Evolutionary conservation across 2,797 vertebrate species (phyloP).

Genomic region (Distichodus sexfasciatus): DNA sequence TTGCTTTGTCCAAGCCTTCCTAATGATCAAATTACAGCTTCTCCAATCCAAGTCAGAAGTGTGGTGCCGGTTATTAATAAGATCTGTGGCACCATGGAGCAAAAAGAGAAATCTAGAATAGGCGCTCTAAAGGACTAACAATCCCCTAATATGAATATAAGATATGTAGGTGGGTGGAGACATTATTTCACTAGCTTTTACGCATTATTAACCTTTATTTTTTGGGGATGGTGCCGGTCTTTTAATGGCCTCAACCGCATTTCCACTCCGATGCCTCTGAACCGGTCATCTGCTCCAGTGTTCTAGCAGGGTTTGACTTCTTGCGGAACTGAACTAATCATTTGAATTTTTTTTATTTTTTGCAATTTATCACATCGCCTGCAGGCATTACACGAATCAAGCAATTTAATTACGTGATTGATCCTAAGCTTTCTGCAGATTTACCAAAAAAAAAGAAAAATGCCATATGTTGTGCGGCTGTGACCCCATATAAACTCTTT

Average conservation of each 20-base stretch:
- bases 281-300: background rate
- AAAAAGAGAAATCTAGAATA: too few relatives aligned
- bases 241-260: background rate
- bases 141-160: too few relatives aligned
- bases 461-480: background rate
- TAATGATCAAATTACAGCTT: conserved; percentile 39
- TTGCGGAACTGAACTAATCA: background rate
- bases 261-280: background rate
- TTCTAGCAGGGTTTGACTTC: background rate
- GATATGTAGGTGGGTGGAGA: too few relatives aligned
- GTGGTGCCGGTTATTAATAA: conserved; percentile 21
- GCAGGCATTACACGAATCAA: background rate
- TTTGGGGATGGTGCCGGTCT: background rate
- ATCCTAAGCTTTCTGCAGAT: background rate
- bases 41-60: conserved; percentile 5
- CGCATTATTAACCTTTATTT: background rate
- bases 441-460: background rate
- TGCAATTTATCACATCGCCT: background rate
- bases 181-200: background rate
- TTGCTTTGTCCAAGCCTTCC: conserved; percentile 19
- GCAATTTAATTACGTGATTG: conserved; percentile 5
- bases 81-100: background rate
- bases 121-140: too few relatives aligned
- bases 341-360: background rate
- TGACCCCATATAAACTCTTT: conserved; percentile 26